These are phyloP conservation scores for Bombus sylvicola DNA, from an alignment of 1,140 invertebrate species.

Conservation along the genomic window DNA sequence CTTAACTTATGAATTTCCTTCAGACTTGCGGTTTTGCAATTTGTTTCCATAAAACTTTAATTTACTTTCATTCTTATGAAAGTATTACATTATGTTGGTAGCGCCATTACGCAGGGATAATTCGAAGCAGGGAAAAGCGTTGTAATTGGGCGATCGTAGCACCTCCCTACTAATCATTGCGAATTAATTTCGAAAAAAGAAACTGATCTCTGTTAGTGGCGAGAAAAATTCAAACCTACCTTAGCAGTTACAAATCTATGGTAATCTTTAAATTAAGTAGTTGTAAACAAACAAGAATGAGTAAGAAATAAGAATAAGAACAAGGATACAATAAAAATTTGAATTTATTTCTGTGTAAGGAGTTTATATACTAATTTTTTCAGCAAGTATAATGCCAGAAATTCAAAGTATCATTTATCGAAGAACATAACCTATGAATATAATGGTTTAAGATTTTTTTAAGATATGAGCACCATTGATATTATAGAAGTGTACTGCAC, in stretches of 20 bases:
- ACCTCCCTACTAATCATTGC: too few species aligned
- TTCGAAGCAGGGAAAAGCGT: too few species aligned
- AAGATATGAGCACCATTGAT: not conserved
- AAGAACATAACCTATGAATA: conserved; percentile 25
- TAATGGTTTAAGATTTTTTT: not conserved
- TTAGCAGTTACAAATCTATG: conserved; percentile 2
- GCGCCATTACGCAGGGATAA: too few species aligned
- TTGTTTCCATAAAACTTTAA: too few species aligned
- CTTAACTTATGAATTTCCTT: too few species aligned
- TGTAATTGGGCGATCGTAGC: too few species aligned
- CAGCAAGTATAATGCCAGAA: not conserved
- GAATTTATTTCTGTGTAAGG: not conserved
- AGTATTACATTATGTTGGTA: too few species aligned
- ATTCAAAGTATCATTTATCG: too few species aligned
- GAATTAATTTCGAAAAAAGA: too few species aligned
- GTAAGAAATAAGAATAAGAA: not conserved
- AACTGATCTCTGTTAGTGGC: not conserved
- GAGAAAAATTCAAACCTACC: not conserved
- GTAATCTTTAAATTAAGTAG: not conserved
- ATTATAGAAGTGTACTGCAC: not conserved
- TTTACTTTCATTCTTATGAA: too few species aligned
- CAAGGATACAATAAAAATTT: not conserved
- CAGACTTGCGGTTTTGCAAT: too few species aligned
- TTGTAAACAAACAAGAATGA: conserved; percentile 40
- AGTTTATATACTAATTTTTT: not conserved